Evolutionary conservation across 2,797 vertebrate genomes (phyloP).

Genomic region (Chromobotia macracanthus): DNA sequence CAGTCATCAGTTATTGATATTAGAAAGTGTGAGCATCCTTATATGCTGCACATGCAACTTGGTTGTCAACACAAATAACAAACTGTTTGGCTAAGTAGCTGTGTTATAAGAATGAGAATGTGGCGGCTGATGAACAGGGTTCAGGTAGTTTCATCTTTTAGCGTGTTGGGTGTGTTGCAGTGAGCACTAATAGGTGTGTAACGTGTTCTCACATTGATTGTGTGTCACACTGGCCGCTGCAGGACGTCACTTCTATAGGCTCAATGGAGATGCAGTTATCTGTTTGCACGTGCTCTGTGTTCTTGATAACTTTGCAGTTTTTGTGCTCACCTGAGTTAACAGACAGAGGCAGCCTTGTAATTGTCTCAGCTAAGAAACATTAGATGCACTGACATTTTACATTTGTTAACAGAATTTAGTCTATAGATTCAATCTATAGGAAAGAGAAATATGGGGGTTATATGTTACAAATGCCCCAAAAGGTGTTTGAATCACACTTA

Average conservation of each 20-base stretch:
- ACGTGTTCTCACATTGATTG: slow-evolving; percentile 81
- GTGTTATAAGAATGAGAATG: too few species aligned
- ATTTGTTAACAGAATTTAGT: not conserved
- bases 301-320: slow-evolving; percentile 71
- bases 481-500: too few species aligned
- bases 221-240: slow-evolving; percentile 82
- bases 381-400: not conserved
- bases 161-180: not conserved
- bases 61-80: too few species aligned
- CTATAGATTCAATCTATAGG: not conserved
- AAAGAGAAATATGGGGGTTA: too few species aligned
- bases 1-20: too few species aligned
- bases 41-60: too few species aligned
- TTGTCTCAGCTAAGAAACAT: not conserved
- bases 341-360: slow-evolving; percentile 8
- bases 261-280: slow-evolving; percentile 73
- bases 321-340: slow-evolving; percentile 62
- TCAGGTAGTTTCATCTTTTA: too few species aligned
- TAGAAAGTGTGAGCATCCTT: too few species aligned
- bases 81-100: too few species aligned
- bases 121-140: too few species aligned
- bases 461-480: too few species aligned
- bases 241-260: slow-evolving; percentile 78
- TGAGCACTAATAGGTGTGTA: not conserved
- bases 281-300: slow-evolving; percentile 66